phyloP scores from a whole-genome alignment of 2,888 invertebrate genomes.

The Habroteleia sp. region DNA sequence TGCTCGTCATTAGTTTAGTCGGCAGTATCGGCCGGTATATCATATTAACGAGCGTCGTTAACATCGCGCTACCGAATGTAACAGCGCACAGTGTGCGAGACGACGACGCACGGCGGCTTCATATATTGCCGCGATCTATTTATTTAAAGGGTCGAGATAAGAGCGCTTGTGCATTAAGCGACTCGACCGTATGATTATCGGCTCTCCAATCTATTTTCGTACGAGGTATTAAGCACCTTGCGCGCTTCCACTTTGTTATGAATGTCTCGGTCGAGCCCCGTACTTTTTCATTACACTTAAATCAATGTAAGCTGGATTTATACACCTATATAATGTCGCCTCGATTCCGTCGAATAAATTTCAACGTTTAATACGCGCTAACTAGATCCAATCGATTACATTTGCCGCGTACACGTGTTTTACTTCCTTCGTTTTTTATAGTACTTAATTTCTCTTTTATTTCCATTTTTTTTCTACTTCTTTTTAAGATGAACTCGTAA shows the following conservation, averaged over 20 bases:
- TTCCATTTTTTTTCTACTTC: neutral
- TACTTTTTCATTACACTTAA: conserved; percentile 53
- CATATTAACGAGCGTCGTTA: conserved; percentile 71
- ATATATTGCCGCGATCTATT: conserved; percentile 64
- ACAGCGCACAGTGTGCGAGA: conserved; percentile 38
- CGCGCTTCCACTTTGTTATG: conserved; percentile 56
- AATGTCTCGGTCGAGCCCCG: conserved; percentile 51
- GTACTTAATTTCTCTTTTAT: neutral
- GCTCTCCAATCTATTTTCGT: conserved; percentile 66
- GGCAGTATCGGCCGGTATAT: conserved; percentile 68
- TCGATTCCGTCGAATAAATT: conserved; percentile 46
- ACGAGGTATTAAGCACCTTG: conserved; percentile 55
- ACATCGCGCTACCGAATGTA: conserved; percentile 66
- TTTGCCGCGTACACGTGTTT: conserved; percentile 27
- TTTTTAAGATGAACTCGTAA: too few relatives aligned
- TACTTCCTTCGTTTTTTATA: neutral
- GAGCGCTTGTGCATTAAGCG: conserved; percentile 65
- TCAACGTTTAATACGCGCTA: conserved; percentile 16
- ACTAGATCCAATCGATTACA: conserved; percentile 14
- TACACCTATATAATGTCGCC: conserved; percentile 27
- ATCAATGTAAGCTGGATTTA: conserved; percentile 57
- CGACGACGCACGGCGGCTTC: conserved; percentile 31
- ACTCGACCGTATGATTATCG: conserved; percentile 65
- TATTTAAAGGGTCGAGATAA: conserved; percentile 68
- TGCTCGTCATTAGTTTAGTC: conserved; percentile 67